These are phyloP conservation scores for Girardia tigrina DNA, from an alignment of 2,888 invertebrate species.

Conservation along the genomic window DNA sequence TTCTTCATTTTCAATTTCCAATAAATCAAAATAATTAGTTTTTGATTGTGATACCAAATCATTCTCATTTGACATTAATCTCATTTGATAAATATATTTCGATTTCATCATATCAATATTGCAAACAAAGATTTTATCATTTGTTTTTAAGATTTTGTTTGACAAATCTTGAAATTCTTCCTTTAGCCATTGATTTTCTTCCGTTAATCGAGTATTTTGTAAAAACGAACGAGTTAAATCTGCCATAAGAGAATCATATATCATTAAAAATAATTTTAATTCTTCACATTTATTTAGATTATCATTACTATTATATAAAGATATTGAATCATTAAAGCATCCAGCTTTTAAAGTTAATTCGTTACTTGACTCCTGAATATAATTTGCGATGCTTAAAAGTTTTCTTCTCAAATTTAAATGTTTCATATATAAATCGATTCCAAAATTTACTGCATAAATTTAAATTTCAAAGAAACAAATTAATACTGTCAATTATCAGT, in stretches of 20 bases:
- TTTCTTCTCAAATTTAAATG: too few species aligned
- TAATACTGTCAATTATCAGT: too few species aligned
- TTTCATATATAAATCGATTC: too few species aligned
- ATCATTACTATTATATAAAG: too few species aligned
- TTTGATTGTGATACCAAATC: not conserved
- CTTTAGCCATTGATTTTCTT: slow-evolving; percentile 8
- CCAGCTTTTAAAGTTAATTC: too few species aligned
- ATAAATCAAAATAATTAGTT: not conserved
- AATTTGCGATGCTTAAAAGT: too few species aligned
- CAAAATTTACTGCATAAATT: too few species aligned
- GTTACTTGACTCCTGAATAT: too few species aligned
- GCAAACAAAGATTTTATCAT: not conserved
- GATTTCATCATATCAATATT: not conserved
- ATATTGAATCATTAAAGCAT: too few species aligned
- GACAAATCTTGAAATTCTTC: not conserved
- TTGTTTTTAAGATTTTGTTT: not conserved
- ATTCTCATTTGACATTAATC: not conserved
- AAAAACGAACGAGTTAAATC: not conserved
- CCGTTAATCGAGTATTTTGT: not conserved
- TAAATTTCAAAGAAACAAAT: too few species aligned
- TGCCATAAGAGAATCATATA: not conserved
- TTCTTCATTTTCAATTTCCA: not conserved
- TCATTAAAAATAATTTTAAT: not conserved
- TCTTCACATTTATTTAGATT: not conserved
- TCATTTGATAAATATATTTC: not conserved